Conservation (phyloP, 2,797 vertebrate genomes). For the Helicolenus hilgendorfi region DNA sequence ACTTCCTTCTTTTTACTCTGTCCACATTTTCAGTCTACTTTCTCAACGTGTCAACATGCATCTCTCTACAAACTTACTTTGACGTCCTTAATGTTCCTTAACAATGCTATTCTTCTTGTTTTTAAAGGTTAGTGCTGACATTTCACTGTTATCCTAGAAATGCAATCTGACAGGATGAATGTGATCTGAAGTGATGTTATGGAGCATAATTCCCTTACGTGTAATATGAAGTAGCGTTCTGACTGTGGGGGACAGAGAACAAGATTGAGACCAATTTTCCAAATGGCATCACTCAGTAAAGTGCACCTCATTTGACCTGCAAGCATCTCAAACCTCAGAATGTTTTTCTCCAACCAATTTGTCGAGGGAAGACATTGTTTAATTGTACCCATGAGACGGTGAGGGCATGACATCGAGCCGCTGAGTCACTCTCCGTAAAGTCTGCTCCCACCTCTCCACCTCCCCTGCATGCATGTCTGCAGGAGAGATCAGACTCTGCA, state of each 20-base stretch:
- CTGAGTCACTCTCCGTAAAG: conserved; percentile 62
- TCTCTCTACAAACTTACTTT: conserved; percentile 14
- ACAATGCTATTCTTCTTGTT: neutral
- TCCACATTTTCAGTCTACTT: neutral
- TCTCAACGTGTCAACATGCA: neutral
- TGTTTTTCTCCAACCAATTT: conserved; percentile 36
- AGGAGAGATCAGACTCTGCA: conserved; percentile 82
- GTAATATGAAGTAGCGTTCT: neutral
- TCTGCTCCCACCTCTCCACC: conserved; percentile 21
- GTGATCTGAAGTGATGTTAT: neutral
- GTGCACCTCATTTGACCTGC: conserved; percentile 26
- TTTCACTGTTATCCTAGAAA: conserved; percentile 1
- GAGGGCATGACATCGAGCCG: conserved; percentile 31
- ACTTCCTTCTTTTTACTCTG: neutral
- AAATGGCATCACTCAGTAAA: neutral
- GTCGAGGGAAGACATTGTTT: conserved; percentile 36
- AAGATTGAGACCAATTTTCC: conserved; percentile 8
- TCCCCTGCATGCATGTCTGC: conserved; percentile 73
- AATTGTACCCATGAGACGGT: conserved; percentile 42
- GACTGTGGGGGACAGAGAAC: neutral
- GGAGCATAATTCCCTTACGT: neutral
- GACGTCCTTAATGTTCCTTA: conserved; percentile 14
- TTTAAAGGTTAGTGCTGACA: conserved; percentile 32
- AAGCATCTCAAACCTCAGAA: conserved; percentile 24
- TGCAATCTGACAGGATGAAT: conserved; percentile 4